Conservation (phyloP, 2,888 invertebrate genomes). For the Encarsia formosa region DNA sequence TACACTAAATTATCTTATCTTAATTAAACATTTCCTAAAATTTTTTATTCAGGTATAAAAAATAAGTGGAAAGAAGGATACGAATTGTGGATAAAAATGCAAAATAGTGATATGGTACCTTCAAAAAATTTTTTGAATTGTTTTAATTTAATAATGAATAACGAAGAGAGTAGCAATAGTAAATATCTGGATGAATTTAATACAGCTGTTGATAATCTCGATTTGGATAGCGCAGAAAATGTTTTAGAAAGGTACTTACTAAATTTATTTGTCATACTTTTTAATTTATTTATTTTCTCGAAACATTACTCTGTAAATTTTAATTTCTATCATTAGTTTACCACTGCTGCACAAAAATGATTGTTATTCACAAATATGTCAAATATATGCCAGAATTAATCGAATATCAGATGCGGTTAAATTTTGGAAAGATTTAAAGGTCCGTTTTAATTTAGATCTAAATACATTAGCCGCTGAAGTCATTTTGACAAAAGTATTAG, state of each 20-base stretch:
- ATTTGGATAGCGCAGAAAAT: background rate
- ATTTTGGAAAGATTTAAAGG: background rate
- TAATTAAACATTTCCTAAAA: background rate
- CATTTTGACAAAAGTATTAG: background rate
- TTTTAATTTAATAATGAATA: conserved; percentile 1
- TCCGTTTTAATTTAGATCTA: background rate
- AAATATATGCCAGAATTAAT: background rate
- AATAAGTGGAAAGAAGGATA: conserved; percentile 5
- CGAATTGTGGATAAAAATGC: conserved; percentile 11
- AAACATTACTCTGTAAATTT: background rate
- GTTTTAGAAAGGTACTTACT: background rate
- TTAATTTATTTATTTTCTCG: background rate
- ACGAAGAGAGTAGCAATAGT: background rate
- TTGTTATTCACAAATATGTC: conserved; percentile 6
- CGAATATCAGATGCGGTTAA: background rate
- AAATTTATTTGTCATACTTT: background rate
- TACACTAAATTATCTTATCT: background rate
- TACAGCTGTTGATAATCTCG: background rate
- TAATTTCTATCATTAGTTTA: conserved; percentile 1
- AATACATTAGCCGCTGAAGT: background rate
- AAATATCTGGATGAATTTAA: background rate
- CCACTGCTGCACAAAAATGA: conserved; percentile 4
- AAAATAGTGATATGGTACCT: background rate
- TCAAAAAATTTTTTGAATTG: background rate
- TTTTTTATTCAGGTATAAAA: background rate